Base-by-base conservation (phyloP, 2,113 vertebrate species). In the Scomber japonicus region DNA sequence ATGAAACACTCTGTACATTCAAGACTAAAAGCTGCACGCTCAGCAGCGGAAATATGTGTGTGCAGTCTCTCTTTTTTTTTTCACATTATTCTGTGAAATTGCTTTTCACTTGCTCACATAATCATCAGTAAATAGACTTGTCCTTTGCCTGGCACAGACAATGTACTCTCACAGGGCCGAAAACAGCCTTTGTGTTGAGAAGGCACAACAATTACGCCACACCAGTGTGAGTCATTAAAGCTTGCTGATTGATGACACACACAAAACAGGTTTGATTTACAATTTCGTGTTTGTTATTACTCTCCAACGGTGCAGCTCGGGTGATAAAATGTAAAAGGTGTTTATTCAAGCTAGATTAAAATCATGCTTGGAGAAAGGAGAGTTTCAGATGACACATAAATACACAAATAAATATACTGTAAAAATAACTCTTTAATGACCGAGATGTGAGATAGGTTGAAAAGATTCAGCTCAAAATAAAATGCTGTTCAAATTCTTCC, bases 171-270 rank as follows among this genome's bases (percentile, higher is more conserved):
- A 15, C 16, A 8, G 17, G 3, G 13, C 24, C n/a, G 19, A 27
- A 49, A 35, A 21, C 49, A 24, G 16, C 60, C 31, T 46, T 65
- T 50, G 30, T 73, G 71, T 45, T 17, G 6, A 11, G 46, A 40
- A 19, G 3, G 2, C 40, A 31, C 35, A 46, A 31, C 45, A 31
- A 21, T 66, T 53, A 44, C 5, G 0, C 21, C 21, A 21, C 45
- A 69, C 14, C 62, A 60, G 21, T 0, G 10, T 70, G 82, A 83
- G 46, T 85, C 62, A 83, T 45, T 14, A 31, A 62, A 57, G 56
- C 50, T 17, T 1, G 7, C 27, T 16, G 60, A 51, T 1, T 61
- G 50, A 59, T 78, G 71, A 31, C 56, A 53, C 31, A 54, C 0
- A 15, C 21, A 21, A 21, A 19, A 15, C 59, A 56, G 31, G 48